Evolutionary conservation across 2,797 vertebrate genomes (phyloP).

Genomic region (Pangasius krempfi): DNA sequence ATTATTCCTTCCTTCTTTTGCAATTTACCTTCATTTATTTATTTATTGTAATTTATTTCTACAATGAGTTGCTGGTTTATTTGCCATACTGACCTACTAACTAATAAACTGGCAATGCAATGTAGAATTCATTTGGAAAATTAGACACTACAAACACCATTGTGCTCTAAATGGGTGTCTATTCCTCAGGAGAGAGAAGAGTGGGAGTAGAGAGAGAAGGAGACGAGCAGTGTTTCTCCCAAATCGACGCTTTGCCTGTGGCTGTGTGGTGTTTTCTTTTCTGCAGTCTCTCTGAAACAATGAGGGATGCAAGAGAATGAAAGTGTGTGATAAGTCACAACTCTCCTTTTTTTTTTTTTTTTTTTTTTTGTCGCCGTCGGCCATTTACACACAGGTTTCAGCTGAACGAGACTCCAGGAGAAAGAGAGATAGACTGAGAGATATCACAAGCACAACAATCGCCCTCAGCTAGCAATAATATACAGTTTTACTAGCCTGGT

Average conservation of each 20-base stretch:
- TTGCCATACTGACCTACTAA: constrained; percentile 15
- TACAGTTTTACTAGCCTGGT: neutral
- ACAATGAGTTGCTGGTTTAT: neutral
- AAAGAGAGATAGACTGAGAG: neutral
- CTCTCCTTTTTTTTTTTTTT: constrained; percentile 4
- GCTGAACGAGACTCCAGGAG: constrained; percentile 1
- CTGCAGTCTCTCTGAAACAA: constrained; percentile 19
- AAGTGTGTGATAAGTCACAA: constrained; percentile 34
- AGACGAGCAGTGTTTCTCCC: neutral
- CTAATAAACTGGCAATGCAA: constrained; percentile 3
- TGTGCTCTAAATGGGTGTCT: constrained; percentile 31
- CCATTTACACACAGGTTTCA: constrained; percentile 18
- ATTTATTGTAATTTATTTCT: constrained; percentile 13
- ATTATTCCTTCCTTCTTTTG: neutral
- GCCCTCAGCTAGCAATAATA: constrained; percentile 19
- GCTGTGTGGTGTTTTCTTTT: constrained; percentile 31
- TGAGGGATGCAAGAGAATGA: constrained; percentile 21
- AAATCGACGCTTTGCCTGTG: constrained; percentile 31
- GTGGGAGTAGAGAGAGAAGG: constrained; percentile 1
- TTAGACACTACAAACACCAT: constrained; percentile 34
- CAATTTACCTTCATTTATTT: neutral
- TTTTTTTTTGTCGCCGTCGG: constrained; percentile 11
- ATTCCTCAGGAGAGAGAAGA: constrained; percentile 26
- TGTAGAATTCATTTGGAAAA: constrained; percentile 23
- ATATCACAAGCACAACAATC: neutral